These are phyloP conservation scores for Tenualosa thibaudeaui DNA, from an alignment of 2,797 vertebrate genomes.

Conservation along the genomic window DNA sequence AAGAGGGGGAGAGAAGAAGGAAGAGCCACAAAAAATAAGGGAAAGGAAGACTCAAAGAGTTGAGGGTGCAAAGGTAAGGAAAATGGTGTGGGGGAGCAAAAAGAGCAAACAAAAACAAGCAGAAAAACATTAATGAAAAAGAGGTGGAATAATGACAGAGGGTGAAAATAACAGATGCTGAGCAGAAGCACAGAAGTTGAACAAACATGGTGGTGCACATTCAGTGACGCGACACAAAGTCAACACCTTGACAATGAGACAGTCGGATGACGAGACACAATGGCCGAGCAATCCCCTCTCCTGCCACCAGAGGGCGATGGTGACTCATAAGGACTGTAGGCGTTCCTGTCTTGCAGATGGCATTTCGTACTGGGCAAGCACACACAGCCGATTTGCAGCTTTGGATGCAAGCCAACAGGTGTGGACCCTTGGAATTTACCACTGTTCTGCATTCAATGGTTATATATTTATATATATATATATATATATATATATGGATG, in stretches of 20 bases:
- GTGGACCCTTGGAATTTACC: not conserved
- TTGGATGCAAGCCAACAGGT: not conserved
- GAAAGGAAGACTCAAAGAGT: not conserved
- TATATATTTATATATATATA: too few species aligned
- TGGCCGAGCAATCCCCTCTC: not conserved
- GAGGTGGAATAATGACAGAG: not conserved
- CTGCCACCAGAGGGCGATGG: not conserved
- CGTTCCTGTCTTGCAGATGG: not conserved
- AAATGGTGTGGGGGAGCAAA: not conserved
- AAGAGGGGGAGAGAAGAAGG: not conserved
- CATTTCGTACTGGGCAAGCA: not conserved
- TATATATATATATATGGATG: too few species aligned
- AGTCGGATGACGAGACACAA: not conserved
- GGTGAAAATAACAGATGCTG: not conserved
- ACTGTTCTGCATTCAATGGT: not conserved
- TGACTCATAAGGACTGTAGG: not conserved
- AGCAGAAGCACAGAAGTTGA: not conserved
- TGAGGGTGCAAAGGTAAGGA: not conserved
- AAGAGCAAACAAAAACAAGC: not conserved
- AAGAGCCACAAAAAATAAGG: not conserved
- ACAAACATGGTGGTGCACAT: not conserved
- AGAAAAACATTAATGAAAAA: not conserved
- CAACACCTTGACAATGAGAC: not conserved
- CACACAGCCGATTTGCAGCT: not conserved
- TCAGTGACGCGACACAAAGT: not conserved